Base-by-base conservation (phyloP, 2,888 invertebrate genomes). In the Eupithecia abbreviata region DNA sequence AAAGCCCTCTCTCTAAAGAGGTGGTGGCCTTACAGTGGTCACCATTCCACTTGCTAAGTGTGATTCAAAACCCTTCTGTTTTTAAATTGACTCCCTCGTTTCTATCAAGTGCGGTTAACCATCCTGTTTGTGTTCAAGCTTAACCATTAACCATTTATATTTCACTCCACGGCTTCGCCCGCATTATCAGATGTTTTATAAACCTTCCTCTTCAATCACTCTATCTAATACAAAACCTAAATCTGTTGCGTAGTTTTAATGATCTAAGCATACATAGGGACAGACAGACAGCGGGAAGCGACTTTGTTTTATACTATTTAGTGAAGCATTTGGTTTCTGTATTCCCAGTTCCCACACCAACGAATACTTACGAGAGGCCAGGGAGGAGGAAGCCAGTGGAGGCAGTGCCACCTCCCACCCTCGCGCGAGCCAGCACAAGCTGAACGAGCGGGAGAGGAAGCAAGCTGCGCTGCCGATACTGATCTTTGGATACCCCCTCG, bases 401-500 rank as follows among this genome's bases (percentile, higher is more conserved):
- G 97, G 97, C 82, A 93, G 93, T 72, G 92, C 92, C 6, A 86
- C 92, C 0, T 92, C 96, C 9, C 96, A 95, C 82, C 84, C 88
- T 0, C 88, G 96, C 74, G 95, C 96, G 74, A 95, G 95, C 3
- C 92, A 93, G 0, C 96, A 96, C 80, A 90, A 94, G 71, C 96
- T 97, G 73, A 98, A 97, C 77, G 98, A 98, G 86, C 93, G 98
- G 73, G 98, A 98, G 89, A 96, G 97, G 85, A 97, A 98, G 85
- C 97, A 98, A 90, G 99, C 99, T 0, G 98, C 98, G 0, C 90
- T 98, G 77, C 98, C 98, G 0, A 98, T 99, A 85, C 96, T 98
- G 74, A 98, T 99, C 66, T 99, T 99, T 92, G 99, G 98, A 77
- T 97, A 97, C 90, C 97, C 98, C 73, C 91, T 99, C 93, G 99